Conservation (phyloP, 2,888 invertebrate genomes). For the Chaetoderma sp. region DNA sequence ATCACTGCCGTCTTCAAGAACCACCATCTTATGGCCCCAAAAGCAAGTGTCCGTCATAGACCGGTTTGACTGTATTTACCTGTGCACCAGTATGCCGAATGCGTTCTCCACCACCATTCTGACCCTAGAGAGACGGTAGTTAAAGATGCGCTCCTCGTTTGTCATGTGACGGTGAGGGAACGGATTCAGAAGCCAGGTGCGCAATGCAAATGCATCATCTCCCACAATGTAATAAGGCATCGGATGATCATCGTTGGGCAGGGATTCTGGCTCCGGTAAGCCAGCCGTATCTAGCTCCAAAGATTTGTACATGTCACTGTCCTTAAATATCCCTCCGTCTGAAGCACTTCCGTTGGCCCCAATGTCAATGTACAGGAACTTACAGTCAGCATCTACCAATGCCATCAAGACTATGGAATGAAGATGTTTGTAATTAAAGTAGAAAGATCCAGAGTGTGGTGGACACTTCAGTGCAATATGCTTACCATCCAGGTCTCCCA, state of each 20-base stretch:
- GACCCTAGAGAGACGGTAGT: not conserved
- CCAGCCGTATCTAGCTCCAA: not conserved
- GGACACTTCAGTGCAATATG: constrained; percentile 3
- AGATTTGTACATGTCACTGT: not conserved
- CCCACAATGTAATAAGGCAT: constrained; percentile 8
- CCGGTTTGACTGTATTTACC: too few species aligned
- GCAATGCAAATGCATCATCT: constrained; percentile 19
- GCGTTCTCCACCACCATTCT: constrained; percentile 3
- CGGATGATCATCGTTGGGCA: constrained; percentile 10
- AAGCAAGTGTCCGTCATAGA: too few species aligned
- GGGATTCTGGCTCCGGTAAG: constrained; percentile 12
- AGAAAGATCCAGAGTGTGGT: not conserved
- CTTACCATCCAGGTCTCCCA: constrained; percentile 17
- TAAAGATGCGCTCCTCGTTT: constrained; percentile 13
- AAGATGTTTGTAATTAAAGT: constrained; percentile 14
- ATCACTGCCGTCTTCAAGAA: too few species aligned
- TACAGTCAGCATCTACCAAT: constrained; percentile 1
- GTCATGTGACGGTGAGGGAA: not conserved
- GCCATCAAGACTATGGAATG: constrained; percentile 8
- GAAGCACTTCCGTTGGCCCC: not conserved
- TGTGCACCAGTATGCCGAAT: not conserved
- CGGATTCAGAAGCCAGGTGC: too few species aligned
- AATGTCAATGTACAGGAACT: constrained; percentile 4
- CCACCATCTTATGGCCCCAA: too few species aligned
- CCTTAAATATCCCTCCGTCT: constrained; percentile 5